phyloP scores from a whole-genome alignment of 2,888 invertebrate genomes.

The Incurvaria masculella region DNA sequence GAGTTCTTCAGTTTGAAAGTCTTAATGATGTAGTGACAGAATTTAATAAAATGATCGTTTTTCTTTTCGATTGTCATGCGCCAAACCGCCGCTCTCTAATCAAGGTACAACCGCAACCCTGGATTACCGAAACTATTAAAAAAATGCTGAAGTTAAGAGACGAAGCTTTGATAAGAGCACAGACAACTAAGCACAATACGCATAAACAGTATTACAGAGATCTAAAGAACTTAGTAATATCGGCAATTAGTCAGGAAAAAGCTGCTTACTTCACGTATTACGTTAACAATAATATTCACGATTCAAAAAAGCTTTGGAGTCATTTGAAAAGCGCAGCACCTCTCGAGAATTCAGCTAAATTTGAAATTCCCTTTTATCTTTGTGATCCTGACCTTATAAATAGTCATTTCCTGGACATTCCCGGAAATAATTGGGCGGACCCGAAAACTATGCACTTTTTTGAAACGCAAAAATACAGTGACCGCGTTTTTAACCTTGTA shows the following conservation, averaged over 20 bases:
- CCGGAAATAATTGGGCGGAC: too few relatives aligned
- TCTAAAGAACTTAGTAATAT: constrained; percentile 1
- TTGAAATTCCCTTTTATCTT: neutral
- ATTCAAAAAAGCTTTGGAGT: neutral
- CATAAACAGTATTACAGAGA: constrained; percentile 1
- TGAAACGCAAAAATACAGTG: too few relatives aligned
- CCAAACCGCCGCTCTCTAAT: neutral
- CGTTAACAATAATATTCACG: neutral
- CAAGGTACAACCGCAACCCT: neutral
- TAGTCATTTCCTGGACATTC: too few relatives aligned
- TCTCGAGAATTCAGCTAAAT: neutral
- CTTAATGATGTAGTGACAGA: neutral
- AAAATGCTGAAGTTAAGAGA: neutral
- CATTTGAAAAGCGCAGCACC: neutral
- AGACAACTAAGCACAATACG: neutral
- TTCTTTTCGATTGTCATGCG: constrained; percentile 1
- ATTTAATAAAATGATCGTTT: neutral
- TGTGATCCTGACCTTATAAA: neutral
- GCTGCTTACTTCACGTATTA: constrained; percentile 1
- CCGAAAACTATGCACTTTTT: too few relatives aligned
- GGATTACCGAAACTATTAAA: constrained; percentile 3
- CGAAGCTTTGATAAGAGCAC: neutral
- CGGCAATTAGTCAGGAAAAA: neutral
- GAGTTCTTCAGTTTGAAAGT: neutral
- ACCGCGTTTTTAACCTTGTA: too few relatives aligned